A percentile compares a stretch with the other conserved stretches of the same genome.
Conservation (phyloP, 2,797 vertebrate genomes). For the Xyrichtys novacula region DNA sequence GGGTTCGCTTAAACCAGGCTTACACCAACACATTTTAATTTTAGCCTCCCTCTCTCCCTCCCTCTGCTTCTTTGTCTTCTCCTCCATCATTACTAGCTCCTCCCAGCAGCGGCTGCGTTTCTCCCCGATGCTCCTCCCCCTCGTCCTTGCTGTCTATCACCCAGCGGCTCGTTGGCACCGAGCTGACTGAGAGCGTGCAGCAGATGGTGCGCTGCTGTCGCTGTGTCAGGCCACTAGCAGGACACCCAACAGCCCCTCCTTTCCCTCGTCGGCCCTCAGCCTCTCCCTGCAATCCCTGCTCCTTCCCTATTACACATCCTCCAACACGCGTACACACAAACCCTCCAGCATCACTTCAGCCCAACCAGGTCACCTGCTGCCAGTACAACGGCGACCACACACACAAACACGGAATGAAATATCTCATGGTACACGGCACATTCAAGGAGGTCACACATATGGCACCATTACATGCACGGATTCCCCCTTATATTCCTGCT, state of each 20-base stretch:
- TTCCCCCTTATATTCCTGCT: constrained; percentile 63
- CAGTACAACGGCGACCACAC: constrained; percentile 47
- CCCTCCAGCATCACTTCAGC: constrained; percentile 66
- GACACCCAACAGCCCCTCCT: constrained; percentile 70
- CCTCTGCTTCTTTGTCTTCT: constrained; percentile 23
- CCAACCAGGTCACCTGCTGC: constrained; percentile 80
- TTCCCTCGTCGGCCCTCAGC: constrained; percentile 28
- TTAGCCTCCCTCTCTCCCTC: constrained; percentile 12
- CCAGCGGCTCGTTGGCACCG: constrained; percentile 74
- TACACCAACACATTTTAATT: constrained; percentile 40
- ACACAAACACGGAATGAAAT: constrained; percentile 60
- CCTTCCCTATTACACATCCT: constrained; percentile 54
- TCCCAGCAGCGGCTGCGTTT: constrained; percentile 32
- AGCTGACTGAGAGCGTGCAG: constrained; percentile 71
- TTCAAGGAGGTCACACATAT: constrained; percentile 80
- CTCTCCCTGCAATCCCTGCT: constrained; percentile 45
- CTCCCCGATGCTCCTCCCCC: constrained; percentile 42
- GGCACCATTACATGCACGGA: constrained; percentile 80
- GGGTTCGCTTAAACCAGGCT: constrained; percentile 35
- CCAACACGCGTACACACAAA: constrained; percentile 31
- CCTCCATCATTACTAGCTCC: constrained; percentile 35
- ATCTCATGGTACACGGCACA: constrained; percentile 73
- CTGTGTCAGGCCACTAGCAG: constrained; percentile 80
- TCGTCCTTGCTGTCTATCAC: constrained; percentile 67
- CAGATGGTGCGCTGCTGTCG: constrained; percentile 84